Evolutionary conservation across 1,140 invertebrate genomes (phyloP), one percentile per base, ranked within the genome.

Genomic region (Drosophila quadrilineata): DNA sequence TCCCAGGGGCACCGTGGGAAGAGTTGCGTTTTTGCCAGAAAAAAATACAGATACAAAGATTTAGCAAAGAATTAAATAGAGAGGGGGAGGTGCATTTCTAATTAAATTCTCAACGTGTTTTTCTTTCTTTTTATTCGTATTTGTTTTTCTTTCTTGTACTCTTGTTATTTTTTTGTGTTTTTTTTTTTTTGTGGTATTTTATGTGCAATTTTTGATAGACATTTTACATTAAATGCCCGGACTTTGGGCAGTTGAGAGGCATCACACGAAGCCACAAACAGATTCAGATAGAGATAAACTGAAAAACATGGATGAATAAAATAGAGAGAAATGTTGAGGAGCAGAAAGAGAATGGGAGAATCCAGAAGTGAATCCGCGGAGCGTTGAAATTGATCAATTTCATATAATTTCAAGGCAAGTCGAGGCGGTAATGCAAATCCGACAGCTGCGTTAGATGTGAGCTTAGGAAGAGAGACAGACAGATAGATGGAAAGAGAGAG

Each of bases 351-450:
- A 53, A 12, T 6, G 14, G 36, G 48, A 64, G 52, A 6, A 33
- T 9, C 3, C 16, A 8, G 50, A 35, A 9, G 2, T 29, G 35
- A 52, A 24, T 24, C 58, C 21, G 14, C 43, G 33, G 59, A 72
- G 74, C 79, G 79, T 85, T 85, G 79, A 85, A 85, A 85, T 85
- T 85, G 79, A 85, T 85, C 79, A 85, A 85, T 85, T 85, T 85
- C 79, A 85, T 75, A 85, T 85, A 85, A 85, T 86, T 85, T 85
- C 75, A 75, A 85, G 79, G 80, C 79, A 79, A 85, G 71, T 85
- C 79, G 75, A 75, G 71, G 66, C 66, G 71, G 80, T 85, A 85
- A 85, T 85, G 80, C 79, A 85, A 85, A 85, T 85, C 79, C 79
- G 79, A 85, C 79, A 85, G 79, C 76, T 85, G 79, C 76, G 71